Percentiles rank a stretch among this genome's conserved stretches.
These are phyloP conservation scores for Spisula subtruncata DNA, from an alignment of 2,888 invertebrate species.

Conservation along the genomic window DNA sequence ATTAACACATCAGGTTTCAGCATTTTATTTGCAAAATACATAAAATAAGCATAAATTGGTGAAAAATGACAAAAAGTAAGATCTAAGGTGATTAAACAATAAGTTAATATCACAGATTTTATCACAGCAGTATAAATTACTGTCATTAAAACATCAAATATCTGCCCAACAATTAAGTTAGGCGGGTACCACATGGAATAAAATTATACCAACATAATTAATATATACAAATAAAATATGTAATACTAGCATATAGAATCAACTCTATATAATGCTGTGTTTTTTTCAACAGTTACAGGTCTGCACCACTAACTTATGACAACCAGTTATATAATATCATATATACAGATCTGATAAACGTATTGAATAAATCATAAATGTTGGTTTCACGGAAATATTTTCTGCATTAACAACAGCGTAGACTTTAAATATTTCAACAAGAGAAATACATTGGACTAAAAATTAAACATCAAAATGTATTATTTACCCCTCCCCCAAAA, in stretches of 20 bases:
- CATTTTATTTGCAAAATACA: conserved; percentile 21
- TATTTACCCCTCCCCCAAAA: too few relatives aligned
- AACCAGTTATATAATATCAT: too few relatives aligned
- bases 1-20: neutral
- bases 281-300: too few relatives aligned
- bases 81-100: conserved; percentile 5
- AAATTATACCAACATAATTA: neutral
- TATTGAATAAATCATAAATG: neutral
- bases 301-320: too few relatives aligned
- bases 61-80: conserved; percentile 9
- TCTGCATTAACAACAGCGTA: too few relatives aligned
- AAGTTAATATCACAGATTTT: conserved; percentile 1
- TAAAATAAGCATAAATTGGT: conserved; percentile 17
- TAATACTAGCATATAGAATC: neutral
- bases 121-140: neutral
- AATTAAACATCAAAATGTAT: too few relatives aligned
- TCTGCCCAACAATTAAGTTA: neutral
- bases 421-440: too few relatives aligned
- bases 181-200: neutral
- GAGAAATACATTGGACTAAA: too few relatives aligned
- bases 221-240: neutral
- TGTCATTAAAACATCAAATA: neutral
- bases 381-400: neutral
- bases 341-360: too few relatives aligned
- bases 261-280: neutral